Evolutionary conservation across 2,113 vertebrate genomes (phyloP), one percentile per base, ranked within the genome.

Genomic region (Diadophis punctatus): DNA sequence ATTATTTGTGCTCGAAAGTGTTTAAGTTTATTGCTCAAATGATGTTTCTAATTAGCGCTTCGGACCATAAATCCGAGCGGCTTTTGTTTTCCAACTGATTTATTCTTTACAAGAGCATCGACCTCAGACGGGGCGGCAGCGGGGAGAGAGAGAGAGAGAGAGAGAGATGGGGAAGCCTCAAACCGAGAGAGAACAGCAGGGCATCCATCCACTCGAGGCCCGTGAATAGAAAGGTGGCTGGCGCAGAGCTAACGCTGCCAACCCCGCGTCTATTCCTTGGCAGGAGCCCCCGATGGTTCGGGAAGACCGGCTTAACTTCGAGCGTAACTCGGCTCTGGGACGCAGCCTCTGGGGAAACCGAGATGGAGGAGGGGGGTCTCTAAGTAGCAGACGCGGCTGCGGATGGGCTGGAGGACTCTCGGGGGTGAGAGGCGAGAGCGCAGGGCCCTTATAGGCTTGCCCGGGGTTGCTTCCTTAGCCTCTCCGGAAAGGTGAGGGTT

Each of bases 11-110:
- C 97, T 97, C 96, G 94, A 90, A 98, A 98, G 97, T 97, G 97
- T 98, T 98, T 98, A 98, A 98, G 97, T 97, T 98, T 98, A 98
- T 98, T 97, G 97, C 97, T 97, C 92, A 93, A 97, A 98, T 97
- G 97, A 97, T 98, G 97, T 97, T 98, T 98, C 97, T 98, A 97
- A 98, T 98, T 98, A 98, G 98, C 96, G 96, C 60, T 27, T 34
- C 39, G 53, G 56, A 95, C 97, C 95, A 98, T 98, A 98, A 98
- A 98, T 98, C 98, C 96, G 96, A 97, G 96, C 97, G 96, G 96
- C 96, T 98, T 97, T 98, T 98, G 98, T 98, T 98, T 80, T 96
- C 92, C 39, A 97, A 94, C 96, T 98, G 97, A 98, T 98, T 98
- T 98, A 98, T 98, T 97, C 97, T 98, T 98, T 97, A 97, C 97